A percentile compares a stretch with the other conserved stretches of the same genome.
Conservation (phyloP, 2,113 vertebrate species). For the Cepphus grylle region DNA sequence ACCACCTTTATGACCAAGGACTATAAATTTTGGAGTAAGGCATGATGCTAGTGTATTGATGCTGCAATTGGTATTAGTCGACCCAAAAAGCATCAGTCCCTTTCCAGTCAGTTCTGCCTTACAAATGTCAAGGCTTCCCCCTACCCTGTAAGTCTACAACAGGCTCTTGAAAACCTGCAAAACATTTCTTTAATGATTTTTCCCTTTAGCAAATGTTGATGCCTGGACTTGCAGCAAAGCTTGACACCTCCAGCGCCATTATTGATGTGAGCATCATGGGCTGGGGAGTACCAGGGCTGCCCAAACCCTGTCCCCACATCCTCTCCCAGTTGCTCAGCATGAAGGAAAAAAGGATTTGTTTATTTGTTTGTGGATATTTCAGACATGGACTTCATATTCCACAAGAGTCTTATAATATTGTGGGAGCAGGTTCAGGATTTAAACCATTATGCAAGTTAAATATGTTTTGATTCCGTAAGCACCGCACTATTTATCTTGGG, state of each 20-base stretch:
- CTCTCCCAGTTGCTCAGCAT: background rate
- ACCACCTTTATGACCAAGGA: background rate
- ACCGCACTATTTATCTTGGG: constrained; percentile 46
- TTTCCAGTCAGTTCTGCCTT: background rate
- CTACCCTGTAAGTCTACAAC: background rate
- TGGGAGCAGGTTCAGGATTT: background rate
- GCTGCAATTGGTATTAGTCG: background rate
- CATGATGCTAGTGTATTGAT: background rate
- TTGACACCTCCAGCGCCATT: background rate
- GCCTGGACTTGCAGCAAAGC: background rate
- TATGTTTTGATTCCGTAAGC: constrained; percentile 29
- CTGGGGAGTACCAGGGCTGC: background rate
- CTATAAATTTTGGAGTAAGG: background rate
- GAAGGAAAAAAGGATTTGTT: background rate
- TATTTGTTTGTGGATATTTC: constrained; percentile 27
- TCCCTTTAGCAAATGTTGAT: background rate
- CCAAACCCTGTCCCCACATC: background rate
- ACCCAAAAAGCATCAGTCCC: background rate
- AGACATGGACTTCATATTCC: background rate
- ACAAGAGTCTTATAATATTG: background rate
- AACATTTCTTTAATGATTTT: background rate
- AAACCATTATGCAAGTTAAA: constrained; percentile 45
- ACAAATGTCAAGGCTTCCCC: background rate
- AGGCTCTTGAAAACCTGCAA: background rate
- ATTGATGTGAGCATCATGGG: background rate